Conservation (phyloP, 2,113 vertebrate genomes). For the Amia ocellicauda region DNA sequence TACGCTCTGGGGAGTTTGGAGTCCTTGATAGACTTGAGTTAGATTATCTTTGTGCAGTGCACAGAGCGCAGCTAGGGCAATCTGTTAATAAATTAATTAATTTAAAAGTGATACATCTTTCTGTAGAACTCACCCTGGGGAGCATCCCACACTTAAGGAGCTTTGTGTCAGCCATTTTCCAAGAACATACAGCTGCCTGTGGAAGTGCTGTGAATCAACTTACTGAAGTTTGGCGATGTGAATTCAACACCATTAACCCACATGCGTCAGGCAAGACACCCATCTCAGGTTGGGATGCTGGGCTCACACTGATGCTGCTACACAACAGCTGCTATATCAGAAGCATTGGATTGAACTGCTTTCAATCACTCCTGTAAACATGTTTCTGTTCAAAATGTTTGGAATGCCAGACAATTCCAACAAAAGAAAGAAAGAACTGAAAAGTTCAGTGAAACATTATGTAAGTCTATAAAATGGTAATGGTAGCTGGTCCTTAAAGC, state of each 20-base stretch:
- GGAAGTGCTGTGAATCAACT: slow-evolving; percentile 3
- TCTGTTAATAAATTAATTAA: slow-evolving; percentile 12
- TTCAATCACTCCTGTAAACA: too few species aligned
- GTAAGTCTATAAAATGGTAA: too few species aligned
- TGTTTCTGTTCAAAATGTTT: too few species aligned
- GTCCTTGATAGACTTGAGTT: background rate
- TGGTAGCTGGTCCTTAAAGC: too few species aligned
- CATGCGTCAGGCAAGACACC: background rate
- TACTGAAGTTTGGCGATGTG: background rate
- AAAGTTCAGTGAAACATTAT: too few species aligned
- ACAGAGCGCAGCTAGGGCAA: slow-evolving; percentile 1
- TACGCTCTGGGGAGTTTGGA: slow-evolving; percentile 6
- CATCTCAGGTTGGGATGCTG: too few species aligned
- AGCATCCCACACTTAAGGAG: background rate
- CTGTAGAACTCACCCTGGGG: background rate
- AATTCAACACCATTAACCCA: too few species aligned
- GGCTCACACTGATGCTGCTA: too few species aligned
- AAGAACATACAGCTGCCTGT: slow-evolving; percentile 7
- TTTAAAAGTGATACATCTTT: slow-evolving; percentile 10
- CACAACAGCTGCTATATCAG: too few species aligned
- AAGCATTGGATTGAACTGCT: too few species aligned
- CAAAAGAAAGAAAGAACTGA: too few species aligned
- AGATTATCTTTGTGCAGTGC: background rate
- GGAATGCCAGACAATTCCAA: too few species aligned
- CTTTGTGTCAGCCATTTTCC: slow-evolving; percentile 5